Conservation (phyloP, 2,888 invertebrate species). For the Chorisops tibialis region DNA sequence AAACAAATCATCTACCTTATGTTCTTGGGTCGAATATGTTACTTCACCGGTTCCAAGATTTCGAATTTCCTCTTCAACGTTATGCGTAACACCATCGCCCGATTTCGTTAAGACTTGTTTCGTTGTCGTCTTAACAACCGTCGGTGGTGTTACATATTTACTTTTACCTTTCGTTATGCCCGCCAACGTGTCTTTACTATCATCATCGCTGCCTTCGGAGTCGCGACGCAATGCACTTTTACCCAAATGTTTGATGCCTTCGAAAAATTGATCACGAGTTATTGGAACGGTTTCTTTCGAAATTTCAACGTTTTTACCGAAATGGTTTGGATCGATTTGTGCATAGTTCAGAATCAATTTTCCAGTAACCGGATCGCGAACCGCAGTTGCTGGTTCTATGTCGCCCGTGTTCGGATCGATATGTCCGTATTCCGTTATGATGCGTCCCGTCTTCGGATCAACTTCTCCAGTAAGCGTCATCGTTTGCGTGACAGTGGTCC, state of each 20-base stretch:
- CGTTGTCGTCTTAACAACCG: slow-evolving; percentile 87
- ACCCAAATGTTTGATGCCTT: slow-evolving; percentile 51
- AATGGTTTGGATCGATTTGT: slow-evolving; percentile 72
- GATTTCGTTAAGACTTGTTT: slow-evolving; percentile 86
- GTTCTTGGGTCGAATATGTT: slow-evolving; percentile 80
- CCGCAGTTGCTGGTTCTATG: slow-evolving; percentile 68
- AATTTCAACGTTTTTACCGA: slow-evolving; percentile 70
- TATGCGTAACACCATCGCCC: slow-evolving; percentile 79
- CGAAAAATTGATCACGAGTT: slow-evolving; percentile 55
- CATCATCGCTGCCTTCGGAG: slow-evolving; percentile 64
- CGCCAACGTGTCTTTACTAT: slow-evolving; percentile 48
- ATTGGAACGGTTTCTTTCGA: slow-evolving; percentile 66
- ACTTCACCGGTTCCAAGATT: slow-evolving; percentile 84
- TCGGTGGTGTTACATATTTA: slow-evolving; percentile 63
- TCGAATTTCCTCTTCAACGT: slow-evolving; percentile 85
- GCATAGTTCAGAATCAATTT: slow-evolving; percentile 71
- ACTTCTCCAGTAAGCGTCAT: slow-evolving; percentile 72
- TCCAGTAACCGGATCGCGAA: slow-evolving; percentile 68
- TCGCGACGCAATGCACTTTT: slow-evolving; percentile 55
- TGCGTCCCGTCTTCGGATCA: slow-evolving; percentile 68
- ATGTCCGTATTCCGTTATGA: slow-evolving; percentile 73
- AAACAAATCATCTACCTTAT: slow-evolving; percentile 64
- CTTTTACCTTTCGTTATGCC: slow-evolving; percentile 52
- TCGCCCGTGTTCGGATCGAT: slow-evolving; percentile 73
- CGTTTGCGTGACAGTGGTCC: slow-evolving; percentile 71